Conservation (phyloP, 2,888 invertebrate species). For the Hypsopygia costalis region DNA sequence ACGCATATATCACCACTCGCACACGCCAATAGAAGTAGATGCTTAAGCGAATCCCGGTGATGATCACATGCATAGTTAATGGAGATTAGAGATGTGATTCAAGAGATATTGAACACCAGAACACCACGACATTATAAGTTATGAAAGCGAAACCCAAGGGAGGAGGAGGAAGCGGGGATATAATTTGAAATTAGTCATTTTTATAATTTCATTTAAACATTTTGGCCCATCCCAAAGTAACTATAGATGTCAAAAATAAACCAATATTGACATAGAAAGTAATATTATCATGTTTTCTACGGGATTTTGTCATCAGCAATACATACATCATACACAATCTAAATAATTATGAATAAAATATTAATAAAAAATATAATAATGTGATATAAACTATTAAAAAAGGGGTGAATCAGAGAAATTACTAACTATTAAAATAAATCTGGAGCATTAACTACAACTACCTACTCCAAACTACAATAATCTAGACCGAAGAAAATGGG, state of each 20-base stretch:
- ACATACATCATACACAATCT: too few species aligned
- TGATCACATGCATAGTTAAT: slow-evolving; percentile 53
- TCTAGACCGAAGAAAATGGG: slow-evolving; percentile 1
- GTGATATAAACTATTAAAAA: background rate
- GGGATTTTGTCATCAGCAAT: too few species aligned
- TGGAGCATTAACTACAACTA: background rate
- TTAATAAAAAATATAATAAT: too few species aligned
- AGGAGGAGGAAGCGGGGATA: slow-evolving; percentile 46
- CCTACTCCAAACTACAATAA: slow-evolving; percentile 11
- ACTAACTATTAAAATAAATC: background rate
- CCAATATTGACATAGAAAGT: too few species aligned
- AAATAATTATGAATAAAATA: too few species aligned
- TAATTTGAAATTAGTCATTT: slow-evolving; percentile 35
- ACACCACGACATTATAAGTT: slow-evolving; percentile 58
- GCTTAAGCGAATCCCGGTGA: slow-evolving; percentile 41
- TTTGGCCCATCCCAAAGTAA: background rate
- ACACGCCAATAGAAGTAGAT: slow-evolving; percentile 13
- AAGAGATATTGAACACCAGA: slow-evolving; percentile 52
- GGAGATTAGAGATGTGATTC: slow-evolving; percentile 40
- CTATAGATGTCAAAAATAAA: background rate
- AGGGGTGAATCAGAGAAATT: background rate
- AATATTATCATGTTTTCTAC: too few species aligned
- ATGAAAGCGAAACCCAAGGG: slow-evolving; percentile 65
- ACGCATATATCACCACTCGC: slow-evolving; percentile 22
- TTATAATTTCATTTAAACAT: background rate